These are phyloP conservation scores for Drosophila mercatorum DNA, from an alignment of 2,888 invertebrate genomes.

Conservation along the genomic window DNA sequence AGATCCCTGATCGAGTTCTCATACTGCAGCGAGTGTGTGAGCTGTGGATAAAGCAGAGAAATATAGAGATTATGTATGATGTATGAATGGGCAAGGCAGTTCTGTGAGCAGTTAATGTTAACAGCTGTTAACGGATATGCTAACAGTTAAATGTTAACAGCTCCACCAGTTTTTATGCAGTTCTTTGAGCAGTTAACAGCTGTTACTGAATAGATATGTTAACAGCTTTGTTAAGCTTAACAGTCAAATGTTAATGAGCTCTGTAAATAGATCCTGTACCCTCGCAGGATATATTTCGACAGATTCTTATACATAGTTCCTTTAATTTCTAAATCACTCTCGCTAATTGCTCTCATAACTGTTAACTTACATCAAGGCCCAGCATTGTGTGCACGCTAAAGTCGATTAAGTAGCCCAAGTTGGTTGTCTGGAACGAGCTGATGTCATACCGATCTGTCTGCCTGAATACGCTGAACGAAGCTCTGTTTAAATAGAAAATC, in stretches of 20 bases:
- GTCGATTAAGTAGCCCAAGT: slow-evolving; percentile 92
- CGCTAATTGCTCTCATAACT: no score
- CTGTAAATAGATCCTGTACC: no score
- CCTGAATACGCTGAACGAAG: slow-evolving; percentile 90
- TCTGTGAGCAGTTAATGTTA: no score
- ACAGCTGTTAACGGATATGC: no score
- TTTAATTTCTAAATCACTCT: no score
- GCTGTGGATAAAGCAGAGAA: slow-evolving; percentile 82
- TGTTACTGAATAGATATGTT: background rate
- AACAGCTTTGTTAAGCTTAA: background rate
- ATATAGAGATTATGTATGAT: no score
- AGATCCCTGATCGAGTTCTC: slow-evolving; percentile 94
- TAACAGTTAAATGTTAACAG: no score
- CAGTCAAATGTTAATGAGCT: background rate
- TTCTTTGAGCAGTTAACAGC: background rate
- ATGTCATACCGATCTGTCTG: slow-evolving; percentile 85
- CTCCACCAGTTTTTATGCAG: no score
- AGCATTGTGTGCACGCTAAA: slow-evolving; percentile 88
- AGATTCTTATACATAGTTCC: no score
- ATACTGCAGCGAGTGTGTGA: slow-evolving; percentile 94
- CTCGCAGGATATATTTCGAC: no score
- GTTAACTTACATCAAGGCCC: slow-evolving; percentile 83
- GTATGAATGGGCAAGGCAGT: no score
- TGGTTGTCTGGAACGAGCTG: slow-evolving; percentile 90
- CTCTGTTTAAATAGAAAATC: slow-evolving; percentile 84